These are phyloP conservation scores for Eidolon helvum DNA, from an alignment of 2,113 vertebrate species.

Conservation along the genomic window DNA sequence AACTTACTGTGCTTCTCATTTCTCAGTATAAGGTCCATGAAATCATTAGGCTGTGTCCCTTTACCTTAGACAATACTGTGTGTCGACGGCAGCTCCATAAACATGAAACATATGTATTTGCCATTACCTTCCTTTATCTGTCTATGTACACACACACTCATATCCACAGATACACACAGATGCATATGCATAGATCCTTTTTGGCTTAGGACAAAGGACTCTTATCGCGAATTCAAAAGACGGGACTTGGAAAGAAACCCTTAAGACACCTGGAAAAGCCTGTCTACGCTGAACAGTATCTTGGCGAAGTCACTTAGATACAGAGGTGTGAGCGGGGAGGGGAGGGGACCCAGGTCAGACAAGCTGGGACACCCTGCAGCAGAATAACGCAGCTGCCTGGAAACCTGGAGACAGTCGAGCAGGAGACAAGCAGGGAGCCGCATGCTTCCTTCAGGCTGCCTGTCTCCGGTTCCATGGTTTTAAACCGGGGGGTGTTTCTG, in stretches of 20 bases:
- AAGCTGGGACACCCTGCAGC: neutral
- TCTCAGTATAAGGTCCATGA: neutral
- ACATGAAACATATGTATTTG: neutral
- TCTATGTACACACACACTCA: too few species aligned
- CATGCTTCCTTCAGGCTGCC: rapidly evolving
- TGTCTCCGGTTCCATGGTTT: too few species aligned
- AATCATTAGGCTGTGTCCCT: too few species aligned
- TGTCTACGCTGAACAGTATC: rapidly evolving
- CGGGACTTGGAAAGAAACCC: neutral
- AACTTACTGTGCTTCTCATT: rapidly evolving
- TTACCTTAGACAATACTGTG: rapidly evolving
- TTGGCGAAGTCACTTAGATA: neutral
- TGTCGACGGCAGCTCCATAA: too few species aligned
- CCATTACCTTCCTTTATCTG: too few species aligned
- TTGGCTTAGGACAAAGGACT: neutral
- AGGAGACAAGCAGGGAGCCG: rapidly evolving
- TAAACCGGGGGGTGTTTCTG: rapidly evolving
- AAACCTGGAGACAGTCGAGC: rapidly evolving
- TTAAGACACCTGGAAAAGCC: neutral
- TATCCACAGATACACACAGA: too few species aligned
- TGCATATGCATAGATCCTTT: neutral
- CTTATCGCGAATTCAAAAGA: rapidly evolving
- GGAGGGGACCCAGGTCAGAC: neutral
- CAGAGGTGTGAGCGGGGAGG: too few species aligned
- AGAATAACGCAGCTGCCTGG: rapidly evolving